Base-by-base conservation (phyloP, 1,140 invertebrate genomes). In the Pygmarrhopalites habei region DNA sequence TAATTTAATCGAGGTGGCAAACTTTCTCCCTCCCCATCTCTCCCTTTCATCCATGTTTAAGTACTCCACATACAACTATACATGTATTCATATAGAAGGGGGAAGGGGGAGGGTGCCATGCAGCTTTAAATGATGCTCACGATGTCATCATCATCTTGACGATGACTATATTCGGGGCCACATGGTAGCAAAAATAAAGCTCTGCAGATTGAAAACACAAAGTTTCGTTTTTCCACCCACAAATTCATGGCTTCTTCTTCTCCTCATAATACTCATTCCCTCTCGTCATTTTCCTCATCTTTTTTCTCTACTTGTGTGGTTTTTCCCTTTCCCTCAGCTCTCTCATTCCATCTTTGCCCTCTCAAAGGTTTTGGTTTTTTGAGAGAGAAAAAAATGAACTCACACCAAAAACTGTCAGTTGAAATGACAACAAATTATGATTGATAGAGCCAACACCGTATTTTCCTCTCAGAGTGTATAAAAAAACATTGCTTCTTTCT, bases 381-480 rank as follows among this genome's bases (percentile, higher is more conserved):
- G 19, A 49, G 19, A 15, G 4, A 5, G 12, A 10, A 35, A 60
- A 52, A 52, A 32, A 51, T 60, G 44, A 19, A 60, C 29, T 49
- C 7, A 2, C n/a, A n/a, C n/a, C n/a, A n/a, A 5, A 10, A 43
- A 25, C 57, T 61, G 58, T 64, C 66, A 64, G 46, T 62, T 64
- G 46, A 58, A 66, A 62, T 64, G 65, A 64, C 65, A 64, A 67
- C 62, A 66, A 70, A 70, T 70, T 70, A 70, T 70, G 69, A 70
- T 70, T 67, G 69, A 70, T 70, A 65, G 65, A 65, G 64, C 61
- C 62, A 66, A 65, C 53, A 25, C 60, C 57, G 62, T 49, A 14
- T 23, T 14, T 7, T 23, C 46, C 7, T 49, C 46, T 12, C 19
- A 19, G 23, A 49, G 14, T 21, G 10, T 49, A 19, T 49, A 49